Evolutionary conservation across 1,140 invertebrate genomes (phyloP), one percentile per base, ranked within the genome.

Genomic region (Paracyclopina nana): DNA sequence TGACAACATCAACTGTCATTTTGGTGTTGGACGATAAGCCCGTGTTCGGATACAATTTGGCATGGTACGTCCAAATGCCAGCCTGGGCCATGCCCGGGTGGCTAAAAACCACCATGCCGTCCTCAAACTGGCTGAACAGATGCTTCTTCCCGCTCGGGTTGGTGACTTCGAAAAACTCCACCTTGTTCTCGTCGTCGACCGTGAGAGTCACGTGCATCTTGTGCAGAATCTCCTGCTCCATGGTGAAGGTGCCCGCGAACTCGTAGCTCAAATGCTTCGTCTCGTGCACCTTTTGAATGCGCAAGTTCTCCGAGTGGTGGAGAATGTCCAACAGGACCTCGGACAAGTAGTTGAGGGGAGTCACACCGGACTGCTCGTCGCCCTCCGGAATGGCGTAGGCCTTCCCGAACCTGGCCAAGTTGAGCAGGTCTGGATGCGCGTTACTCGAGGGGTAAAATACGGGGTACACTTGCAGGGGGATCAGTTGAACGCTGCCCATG

Each of bases 121-220:
- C 50, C 50, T 52, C 50, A 43, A 46, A 52, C 50, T 52, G 42
- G 42, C 30, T 22, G 40, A 52, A 52, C 14, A 52, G 16, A 52
- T 52, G 31, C 28, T 52, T 52, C 40, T 52, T 18, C 14, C 50
- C 50, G 27, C 22, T 45, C n/a, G 50, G 50, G 27, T 52, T 44
- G 14, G 27, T 52, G 34, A 52, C 27, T 29, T 52, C 50, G 43
- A 52, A 52, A 26, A 46, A 52, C 27, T 52, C 50, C 8, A 52
- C 40, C 18, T 20, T 24, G 16, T 52, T 18, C 26, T 52, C 50
- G 24, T 52, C 50, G 12, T 52, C 50, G 20, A 52, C 28, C 8
- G 9, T 46, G 8, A 52, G 38, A n/a, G 50, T 52, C 11, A 52
- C 50, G 40, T 14, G 16, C 25, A 52, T 52, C 8, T 46, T 22